phyloP scores from a whole-genome alignment of 2,888 invertebrate species.

The Nomada fucata region DNA sequence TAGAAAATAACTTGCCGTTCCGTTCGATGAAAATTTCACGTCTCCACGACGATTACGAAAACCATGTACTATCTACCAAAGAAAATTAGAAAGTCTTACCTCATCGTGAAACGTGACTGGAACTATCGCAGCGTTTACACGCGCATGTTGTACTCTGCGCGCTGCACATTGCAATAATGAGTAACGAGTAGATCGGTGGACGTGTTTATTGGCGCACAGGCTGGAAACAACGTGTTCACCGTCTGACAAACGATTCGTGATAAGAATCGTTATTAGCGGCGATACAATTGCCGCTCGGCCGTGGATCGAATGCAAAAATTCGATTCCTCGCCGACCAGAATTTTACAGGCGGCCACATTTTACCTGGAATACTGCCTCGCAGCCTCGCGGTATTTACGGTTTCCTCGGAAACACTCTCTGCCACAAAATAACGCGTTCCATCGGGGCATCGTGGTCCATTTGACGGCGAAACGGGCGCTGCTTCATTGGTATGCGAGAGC shows the following conservation, averaged over 20 bases:
- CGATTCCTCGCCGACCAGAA: constrained; percentile 6
- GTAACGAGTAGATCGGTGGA: not conserved
- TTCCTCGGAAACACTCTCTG: constrained; percentile 10
- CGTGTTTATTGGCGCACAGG: not conserved
- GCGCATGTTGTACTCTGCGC: not conserved
- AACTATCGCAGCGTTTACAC: not conserved
- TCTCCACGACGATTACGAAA: not conserved
- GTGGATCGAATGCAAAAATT: constrained; percentile 13
- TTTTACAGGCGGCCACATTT: constrained; percentile 53
- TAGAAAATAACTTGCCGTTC: too few relatives aligned
- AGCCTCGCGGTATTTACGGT: constrained; percentile 47
- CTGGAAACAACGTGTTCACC: constrained; percentile 26
- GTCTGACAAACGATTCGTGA: constrained; percentile 34
- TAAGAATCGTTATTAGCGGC: constrained; percentile 46
- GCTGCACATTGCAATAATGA: not conserved
- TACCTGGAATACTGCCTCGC: constrained; percentile 23
- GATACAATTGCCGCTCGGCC: constrained; percentile 39
- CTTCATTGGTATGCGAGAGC: constrained; percentile 41
- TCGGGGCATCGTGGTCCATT: constrained; percentile 16
- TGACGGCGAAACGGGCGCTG: constrained; percentile 35
- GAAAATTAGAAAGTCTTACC: not conserved
- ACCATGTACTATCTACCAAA: too few relatives aligned
- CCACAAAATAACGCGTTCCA: constrained; percentile 35
- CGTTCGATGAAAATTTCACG: not conserved
- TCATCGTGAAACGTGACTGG: not conserved